Conservation (phyloP, 2,113 vertebrate species). For the Zingel zingel region DNA sequence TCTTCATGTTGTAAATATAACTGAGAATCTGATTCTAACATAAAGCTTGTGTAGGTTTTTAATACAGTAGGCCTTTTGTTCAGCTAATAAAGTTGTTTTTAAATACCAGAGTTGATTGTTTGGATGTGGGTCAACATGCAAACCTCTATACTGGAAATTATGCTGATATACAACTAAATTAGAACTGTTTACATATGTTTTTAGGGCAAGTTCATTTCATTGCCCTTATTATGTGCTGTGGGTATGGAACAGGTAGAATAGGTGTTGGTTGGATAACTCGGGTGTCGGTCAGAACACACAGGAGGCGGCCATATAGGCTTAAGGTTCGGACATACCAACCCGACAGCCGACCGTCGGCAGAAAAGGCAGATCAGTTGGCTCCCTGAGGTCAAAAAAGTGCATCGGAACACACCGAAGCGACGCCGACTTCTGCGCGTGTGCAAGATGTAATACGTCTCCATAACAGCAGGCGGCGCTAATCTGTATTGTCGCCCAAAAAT, state of each 20-base stretch:
- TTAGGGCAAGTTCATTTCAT: background rate
- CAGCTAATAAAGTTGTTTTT: background rate
- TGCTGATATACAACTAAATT: background rate
- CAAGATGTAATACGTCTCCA: too few species aligned
- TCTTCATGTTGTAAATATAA: slow-evolving; percentile 30
- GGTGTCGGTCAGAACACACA: too few species aligned
- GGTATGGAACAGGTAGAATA: background rate
- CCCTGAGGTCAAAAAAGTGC: too few species aligned
- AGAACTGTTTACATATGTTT: background rate
- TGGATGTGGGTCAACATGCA: background rate
- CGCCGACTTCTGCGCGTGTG: too few species aligned
- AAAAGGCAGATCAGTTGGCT: too few species aligned
- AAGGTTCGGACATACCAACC: too few species aligned
- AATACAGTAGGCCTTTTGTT: background rate
- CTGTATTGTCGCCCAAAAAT: too few species aligned
- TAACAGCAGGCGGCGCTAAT: too few species aligned
- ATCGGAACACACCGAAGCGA: too few species aligned
- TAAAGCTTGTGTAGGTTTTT: background rate
- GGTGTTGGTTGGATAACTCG: background rate
- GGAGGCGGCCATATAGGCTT: too few species aligned
- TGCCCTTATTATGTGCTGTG: background rate
- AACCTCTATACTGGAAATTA: background rate
- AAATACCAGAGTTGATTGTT: background rate
- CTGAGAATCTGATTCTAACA: background rate
- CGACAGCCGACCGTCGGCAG: too few species aligned